These are phyloP conservation scores for Acanthornis magna DNA, from an alignment of 2,797 vertebrate species.

Conservation along the genomic window DNA sequence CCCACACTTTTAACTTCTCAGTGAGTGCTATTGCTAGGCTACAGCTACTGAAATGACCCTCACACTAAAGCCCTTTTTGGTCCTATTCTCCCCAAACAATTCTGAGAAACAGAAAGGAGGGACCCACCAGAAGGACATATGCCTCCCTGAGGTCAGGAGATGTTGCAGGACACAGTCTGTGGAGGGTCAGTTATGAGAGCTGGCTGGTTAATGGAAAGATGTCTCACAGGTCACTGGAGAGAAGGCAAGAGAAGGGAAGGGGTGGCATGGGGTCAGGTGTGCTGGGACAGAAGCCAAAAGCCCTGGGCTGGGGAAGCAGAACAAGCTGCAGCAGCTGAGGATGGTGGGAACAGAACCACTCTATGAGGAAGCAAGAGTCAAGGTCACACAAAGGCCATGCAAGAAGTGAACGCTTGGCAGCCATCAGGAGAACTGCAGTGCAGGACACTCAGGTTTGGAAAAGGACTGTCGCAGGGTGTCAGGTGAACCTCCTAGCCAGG, in stretches of 20 bases:
- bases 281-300: not conserved
- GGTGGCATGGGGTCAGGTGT: not conserved
- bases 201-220: not conserved
- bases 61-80: not conserved
- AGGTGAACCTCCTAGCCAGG: not conserved
- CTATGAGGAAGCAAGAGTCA: not conserved
- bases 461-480: not conserved
- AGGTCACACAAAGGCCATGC: not conserved
- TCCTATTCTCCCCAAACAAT: not conserved
- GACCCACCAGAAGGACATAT: not conserved
- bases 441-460: rapidly evolving
- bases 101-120: not conserved
- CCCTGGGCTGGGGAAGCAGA: not conserved
- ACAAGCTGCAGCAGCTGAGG: not conserved
- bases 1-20: conserved; percentile 53
- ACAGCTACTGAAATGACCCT: not conserved
- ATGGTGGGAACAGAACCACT: not conserved
- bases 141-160: not conserved
- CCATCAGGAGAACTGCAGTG: not conserved
- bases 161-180: not conserved
- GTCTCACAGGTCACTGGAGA: not conserved
- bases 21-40: conserved; percentile 56
- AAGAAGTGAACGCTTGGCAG: not conserved
- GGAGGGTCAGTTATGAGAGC: not conserved
- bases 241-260: not conserved